Evolutionary conservation across 2,888 invertebrate genomes (phyloP), one percentile per base, ranked within the genome.

Genomic region (Aproaerema taeniolella): DNA sequence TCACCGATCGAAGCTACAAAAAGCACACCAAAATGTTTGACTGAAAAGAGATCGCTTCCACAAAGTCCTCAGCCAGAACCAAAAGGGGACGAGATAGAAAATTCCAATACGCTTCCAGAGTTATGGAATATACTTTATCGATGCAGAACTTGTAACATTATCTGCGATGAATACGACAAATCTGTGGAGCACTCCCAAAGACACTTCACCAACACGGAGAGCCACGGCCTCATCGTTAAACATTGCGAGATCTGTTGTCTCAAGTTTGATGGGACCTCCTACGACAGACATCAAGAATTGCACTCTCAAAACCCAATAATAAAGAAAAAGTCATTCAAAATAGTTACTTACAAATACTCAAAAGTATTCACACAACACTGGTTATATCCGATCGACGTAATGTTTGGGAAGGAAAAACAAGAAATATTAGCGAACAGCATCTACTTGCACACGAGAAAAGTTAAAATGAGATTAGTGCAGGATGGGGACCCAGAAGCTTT

Each of bases 81-180:
- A n/a, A n/a, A n/a, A n/a, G n/a, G n/a, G n/a, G n/a, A n/a, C n/a
- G n/a, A n/a, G n/a, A n/a, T n/a, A n/a, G n/a, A 62, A 35, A 71
- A 64, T 11, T 77, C 77, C 24, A 49, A 70, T 7, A 58, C 59
- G 0, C 41, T 74, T 0, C 58, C 60, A 6, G 53, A 53, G 0
- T 60, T 60, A 5, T 77, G 78, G 77, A 69, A 77, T 8, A 59
- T 78, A 0, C 42, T 77, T 0, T 79, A 59, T 12, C 39, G 50
- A 2, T 81, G 81, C 36, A 17, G 34, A 0, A 34, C 41, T 0
- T 81, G 81, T 24, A 54, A 67, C 0, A 41, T 67, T 0, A 50
- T 66, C 0, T 61, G 62, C 0, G 65, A 74, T 30, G 46, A 52
- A 0, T 80, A 81, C 26, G 76, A 79, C 13, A 49, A 55, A 0